Evolutionary conservation across 1,140 invertebrate genomes (phyloP), one percentile per base, ranked within the genome.

Genomic region (Solenopsis invicta): DNA sequence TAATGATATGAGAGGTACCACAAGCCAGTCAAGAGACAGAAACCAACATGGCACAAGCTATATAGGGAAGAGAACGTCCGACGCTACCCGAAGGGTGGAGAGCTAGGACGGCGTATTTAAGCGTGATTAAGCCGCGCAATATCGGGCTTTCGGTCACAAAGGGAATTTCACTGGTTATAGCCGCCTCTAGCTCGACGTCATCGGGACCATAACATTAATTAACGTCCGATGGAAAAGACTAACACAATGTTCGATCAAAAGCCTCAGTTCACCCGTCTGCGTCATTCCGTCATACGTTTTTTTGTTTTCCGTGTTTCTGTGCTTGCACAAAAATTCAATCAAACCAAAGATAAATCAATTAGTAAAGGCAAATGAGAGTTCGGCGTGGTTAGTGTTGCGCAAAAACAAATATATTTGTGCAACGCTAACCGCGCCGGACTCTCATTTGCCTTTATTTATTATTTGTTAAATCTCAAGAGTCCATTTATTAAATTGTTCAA

Each of bases 51-150:
- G 61, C 61, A 61, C 62, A 50, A 24, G 45, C 50, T 59, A 66
- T 9, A 82, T 13, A 61, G 50, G 29, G 45, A 50, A 48, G 59
- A 69, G 41, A 61, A 34, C 21, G 37, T 29, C 56, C 56, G 34
- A 54, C 45, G 50, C 54, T 54, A 56, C 18, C 24, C 75, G 59
- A 62, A 62, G 61, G 67, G 56, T 86, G 62, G 76, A 86, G 52
- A 87, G 50, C 69, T 13, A 76, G 74, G 74, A 24, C 64, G 56
- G 21, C 64, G 88, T 88, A 90, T 90, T 90, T 90, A 90, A 90
- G 86, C 89, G 77, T 90, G 89, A 90, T 90, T 90, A 90, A 90
- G 89, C 88, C 74, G 56, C 75, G 81, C 87, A 86, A 90, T 90
- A 90, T 90, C 72, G 82, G 69, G 81, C 86, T 90, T 90, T 90